Evolutionary conservation across 2,888 invertebrate species (phyloP).

Genomic region (Cheilosia variabilis): DNA sequence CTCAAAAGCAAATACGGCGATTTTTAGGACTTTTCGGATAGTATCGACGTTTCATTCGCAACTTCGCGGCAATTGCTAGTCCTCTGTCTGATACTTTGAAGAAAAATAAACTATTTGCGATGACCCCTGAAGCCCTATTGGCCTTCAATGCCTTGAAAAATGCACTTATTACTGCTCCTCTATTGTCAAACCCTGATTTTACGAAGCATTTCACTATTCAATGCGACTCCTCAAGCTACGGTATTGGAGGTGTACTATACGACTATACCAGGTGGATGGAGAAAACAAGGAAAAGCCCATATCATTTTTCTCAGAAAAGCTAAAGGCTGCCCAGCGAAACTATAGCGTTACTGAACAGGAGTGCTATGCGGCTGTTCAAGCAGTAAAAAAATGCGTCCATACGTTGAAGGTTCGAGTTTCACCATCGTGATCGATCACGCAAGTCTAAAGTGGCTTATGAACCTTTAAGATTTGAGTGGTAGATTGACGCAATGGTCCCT

Average conservation of each 20-base stretch:
- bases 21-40: slow-evolving; percentile 74
- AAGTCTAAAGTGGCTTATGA: no score
- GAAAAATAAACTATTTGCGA: not conserved
- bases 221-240: not conserved
- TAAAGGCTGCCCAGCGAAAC: no score
- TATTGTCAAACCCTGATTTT: not conserved
- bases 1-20: slow-evolving; percentile 58
- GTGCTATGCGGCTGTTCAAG: not conserved
- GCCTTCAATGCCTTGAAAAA: not conserved
- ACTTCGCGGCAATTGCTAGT: not conserved
- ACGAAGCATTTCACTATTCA: no score
- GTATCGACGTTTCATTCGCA: slow-evolving; percentile 62
- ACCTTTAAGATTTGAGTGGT: slow-evolving; percentile 74
- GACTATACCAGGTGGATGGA: no score
- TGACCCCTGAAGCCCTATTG: no score
- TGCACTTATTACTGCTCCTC: not conserved
- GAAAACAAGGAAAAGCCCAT: no score
- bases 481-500: slow-evolving; percentile 76
- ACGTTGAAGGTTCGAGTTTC: no score
- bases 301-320: no score
- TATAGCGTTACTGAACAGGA: no score
- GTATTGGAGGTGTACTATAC: not conserved
- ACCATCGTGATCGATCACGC: no score
- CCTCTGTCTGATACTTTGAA: not conserved
- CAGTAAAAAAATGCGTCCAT: not conserved